Evolutionary conservation across 2,888 invertebrate genomes (phyloP), one percentile per base, ranked within the genome.

Genomic region (Plemyria rubiginata): DNA sequence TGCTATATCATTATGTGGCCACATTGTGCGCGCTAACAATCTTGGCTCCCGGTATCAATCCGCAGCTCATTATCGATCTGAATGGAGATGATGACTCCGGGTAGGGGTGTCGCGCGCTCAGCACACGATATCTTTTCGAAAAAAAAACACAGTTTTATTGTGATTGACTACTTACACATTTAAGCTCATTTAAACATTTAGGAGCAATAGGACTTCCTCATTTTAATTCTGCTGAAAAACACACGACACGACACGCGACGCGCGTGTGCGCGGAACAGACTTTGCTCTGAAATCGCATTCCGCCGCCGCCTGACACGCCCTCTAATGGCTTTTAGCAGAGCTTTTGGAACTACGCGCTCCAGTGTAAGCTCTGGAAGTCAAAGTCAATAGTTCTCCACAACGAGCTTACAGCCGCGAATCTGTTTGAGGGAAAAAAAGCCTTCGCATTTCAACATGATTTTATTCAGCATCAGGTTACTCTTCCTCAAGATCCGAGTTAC

Each of bases 21-120:
- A 28, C 40, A 41, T 52, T 40, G 52, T 28, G 22, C 40, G 52
- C 22, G 52, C 8, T 50, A 12, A 40, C 52, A 41, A 28, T 40
- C 52, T 38, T 38, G 36, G 36, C 36, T 38, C 36, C 11, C 29
- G 6, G 28, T 16, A 15, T 43, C 28, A 9, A 32, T 32, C 3
- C 32, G 32, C 32, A 32, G 9, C 36, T 38, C 41, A 41, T 29
- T 41, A 53, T 40, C 53, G 41, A 53, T 38, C 16, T 11, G 41
- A 53, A 16, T 29, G 6, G 13, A 32, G 11, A 41, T 28, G 53
- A 53, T 40, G 52, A 16, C 16, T 16, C 45, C 15, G 5, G 9
- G 0, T 16, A 53, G 53, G 22, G 53, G 8, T 28, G 41, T 4
- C 41, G 11, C 36, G 1, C 11, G 11, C 11, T 9, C 6, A 8